phyloP scores from a whole-genome alignment of 2,888 invertebrate species.

The Drosophila siamana region DNA sequence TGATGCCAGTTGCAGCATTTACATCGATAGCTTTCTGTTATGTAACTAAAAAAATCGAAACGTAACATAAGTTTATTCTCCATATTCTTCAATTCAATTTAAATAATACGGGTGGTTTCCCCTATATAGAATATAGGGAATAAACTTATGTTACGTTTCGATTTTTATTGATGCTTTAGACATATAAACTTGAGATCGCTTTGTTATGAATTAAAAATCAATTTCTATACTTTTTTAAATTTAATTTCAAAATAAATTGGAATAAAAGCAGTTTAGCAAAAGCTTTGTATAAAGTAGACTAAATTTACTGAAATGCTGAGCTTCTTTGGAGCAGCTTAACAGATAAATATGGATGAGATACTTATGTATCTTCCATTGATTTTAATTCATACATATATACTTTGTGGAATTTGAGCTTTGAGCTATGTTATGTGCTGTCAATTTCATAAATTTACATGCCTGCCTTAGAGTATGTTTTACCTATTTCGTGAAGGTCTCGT shows the following conservation, averaged over 20 bases:
- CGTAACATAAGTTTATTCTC: no score
- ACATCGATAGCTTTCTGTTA: conserved; percentile 63
- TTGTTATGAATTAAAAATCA: not conserved
- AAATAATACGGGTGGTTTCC: no score
- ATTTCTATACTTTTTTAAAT: no score
- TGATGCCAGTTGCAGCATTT: conserved; percentile 57
- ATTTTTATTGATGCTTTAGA: no score
- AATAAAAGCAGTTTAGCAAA: no score
- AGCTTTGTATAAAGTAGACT: not conserved
- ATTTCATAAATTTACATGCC: not conserved
- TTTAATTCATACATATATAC: no score
- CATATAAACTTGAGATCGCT: no score
- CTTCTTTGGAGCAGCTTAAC: not conserved
- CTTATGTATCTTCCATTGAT: not conserved
- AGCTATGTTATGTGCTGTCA: not conserved
- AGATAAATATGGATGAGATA: not conserved
- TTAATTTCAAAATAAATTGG: no score
- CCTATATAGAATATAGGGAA: not conserved
- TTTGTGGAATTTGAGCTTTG: no score
- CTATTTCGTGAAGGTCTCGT: not conserved
- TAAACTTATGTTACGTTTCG: conserved; percentile 13
- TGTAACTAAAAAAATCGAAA: no score
- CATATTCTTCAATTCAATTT: no score
- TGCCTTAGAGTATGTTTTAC: not conserved
- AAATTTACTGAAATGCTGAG: not conserved